Conservation (phyloP, 2,113 vertebrate genomes). For the Chitala chitala region DNA sequence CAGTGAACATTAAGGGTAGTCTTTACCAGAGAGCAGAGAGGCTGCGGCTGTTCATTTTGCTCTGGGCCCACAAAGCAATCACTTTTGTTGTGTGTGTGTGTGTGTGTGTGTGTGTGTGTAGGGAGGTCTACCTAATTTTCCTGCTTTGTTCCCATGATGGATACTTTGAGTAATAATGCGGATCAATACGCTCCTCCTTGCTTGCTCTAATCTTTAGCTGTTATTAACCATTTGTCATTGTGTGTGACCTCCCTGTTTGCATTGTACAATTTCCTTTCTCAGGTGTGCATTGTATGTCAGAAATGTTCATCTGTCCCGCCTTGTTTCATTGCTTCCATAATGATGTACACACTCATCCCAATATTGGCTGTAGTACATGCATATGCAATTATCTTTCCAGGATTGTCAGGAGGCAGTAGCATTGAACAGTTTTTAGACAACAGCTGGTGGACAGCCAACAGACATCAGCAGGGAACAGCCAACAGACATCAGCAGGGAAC, state of each 20-base stretch:
- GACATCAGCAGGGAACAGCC: slow-evolving; percentile 55
- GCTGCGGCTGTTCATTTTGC: slow-evolving; percentile 50
- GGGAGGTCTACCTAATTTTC: slow-evolving; percentile 62
- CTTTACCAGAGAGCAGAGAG: not conserved
- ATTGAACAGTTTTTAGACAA: no score
- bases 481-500: not conserved
- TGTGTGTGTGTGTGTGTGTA: no score
- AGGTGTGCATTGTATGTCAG: slow-evolving; percentile 17
- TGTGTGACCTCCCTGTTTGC: slow-evolving; percentile 61
- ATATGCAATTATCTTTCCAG: no score
- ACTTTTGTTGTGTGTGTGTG: slow-evolving; percentile 60
- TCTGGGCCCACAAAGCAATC: slow-evolving; percentile 62
- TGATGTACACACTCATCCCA: slow-evolving; percentile 63
- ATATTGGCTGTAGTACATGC: slow-evolving; percentile 63
- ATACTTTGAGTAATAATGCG: slow-evolving; percentile 69
- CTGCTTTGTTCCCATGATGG: slow-evolving; percentile 55
- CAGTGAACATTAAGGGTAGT: not conserved
- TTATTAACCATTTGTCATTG: slow-evolving; percentile 62
- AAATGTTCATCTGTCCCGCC: slow-evolving; percentile 7
- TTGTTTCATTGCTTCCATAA: slow-evolving; percentile 29
- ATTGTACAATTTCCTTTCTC: slow-evolving; percentile 30
- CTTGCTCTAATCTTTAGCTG: slow-evolving; percentile 41
- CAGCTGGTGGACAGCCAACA: no score
- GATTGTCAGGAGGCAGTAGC: no score
- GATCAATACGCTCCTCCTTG: slow-evolving; percentile 66